Evolutionary conservation across 2,797 vertebrate genomes (phyloP).

Genomic region (Micromesistius poutassou): DNA sequence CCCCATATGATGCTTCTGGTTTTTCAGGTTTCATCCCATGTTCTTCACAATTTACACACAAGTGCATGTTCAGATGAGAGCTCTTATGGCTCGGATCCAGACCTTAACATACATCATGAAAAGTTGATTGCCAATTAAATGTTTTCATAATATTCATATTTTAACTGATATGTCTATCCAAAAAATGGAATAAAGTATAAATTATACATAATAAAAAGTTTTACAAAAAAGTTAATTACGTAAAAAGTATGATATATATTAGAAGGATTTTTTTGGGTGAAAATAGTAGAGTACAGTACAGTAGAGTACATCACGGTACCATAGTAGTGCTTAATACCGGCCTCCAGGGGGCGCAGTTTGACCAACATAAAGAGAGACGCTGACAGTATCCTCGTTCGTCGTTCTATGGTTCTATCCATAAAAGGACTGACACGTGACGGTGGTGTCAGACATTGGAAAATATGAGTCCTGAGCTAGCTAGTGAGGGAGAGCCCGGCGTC

Average conservation of each 20-base stretch:
- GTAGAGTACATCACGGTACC: no score
- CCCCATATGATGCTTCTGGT: slow-evolving; percentile 41
- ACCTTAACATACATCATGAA: background rate
- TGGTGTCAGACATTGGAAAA: slow-evolving; percentile 55
- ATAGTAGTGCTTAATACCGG: background rate
- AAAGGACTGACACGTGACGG: slow-evolving; percentile 41
- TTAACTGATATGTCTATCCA: background rate
- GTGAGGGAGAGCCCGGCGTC: slow-evolving; percentile 65
- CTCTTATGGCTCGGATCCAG: background rate
- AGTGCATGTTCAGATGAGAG: background rate
- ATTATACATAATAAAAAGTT: background rate
- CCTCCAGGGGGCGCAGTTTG: slow-evolving; percentile 36
- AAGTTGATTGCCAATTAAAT: background rate
- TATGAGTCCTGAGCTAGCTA: slow-evolving; percentile 33
- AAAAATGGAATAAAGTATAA: background rate
- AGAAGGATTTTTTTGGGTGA: background rate
- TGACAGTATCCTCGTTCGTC: slow-evolving; percentile 35
- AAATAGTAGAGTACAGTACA: background rate
- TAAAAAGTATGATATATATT: background rate
- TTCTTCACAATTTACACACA: background rate
- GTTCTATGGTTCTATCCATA: slow-evolving; percentile 42
- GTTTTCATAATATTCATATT: background rate
- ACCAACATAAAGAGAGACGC: fast-evolving
- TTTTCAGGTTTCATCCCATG: slow-evolving; percentile 52
- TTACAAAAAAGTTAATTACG: background rate